Conservation (phyloP, 2,113 vertebrate genomes). For the Upupa epops region DNA sequence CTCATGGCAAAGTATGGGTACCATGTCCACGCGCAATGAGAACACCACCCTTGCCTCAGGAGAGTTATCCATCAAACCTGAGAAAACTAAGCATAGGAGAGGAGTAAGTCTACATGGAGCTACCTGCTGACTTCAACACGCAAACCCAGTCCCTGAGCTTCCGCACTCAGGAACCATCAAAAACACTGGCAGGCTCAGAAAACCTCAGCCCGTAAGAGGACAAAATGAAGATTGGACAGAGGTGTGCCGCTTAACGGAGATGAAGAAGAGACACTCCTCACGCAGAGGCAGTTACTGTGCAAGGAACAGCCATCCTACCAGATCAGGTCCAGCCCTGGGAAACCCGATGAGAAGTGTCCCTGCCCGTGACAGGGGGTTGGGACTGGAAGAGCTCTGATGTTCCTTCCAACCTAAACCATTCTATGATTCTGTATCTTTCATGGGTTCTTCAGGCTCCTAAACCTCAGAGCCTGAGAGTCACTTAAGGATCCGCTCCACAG, state of each 20-base stretch:
- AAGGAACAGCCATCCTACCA: not conserved
- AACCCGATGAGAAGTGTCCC: no score
- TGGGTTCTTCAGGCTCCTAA: not conserved
- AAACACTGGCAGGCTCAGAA: not conserved
- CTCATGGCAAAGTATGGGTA: not conserved
- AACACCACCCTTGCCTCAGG: not conserved
- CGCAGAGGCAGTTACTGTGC: not conserved
- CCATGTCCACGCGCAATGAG: not conserved
- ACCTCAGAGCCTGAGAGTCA: not conserved
- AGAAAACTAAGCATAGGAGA: not conserved
- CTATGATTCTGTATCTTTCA: accelerated
- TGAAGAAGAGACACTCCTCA: not conserved
- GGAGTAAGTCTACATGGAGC: not conserved
- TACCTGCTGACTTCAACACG: not conserved
- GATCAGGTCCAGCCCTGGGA: not conserved
- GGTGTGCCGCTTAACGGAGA: not conserved
- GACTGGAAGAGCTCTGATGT: no score
- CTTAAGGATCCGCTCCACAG: not conserved
- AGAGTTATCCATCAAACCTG: not conserved
- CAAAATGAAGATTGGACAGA: not conserved
- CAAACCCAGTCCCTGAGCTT: not conserved
- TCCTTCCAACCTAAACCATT: no score
- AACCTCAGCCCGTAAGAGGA: not conserved
- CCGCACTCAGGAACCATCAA: not conserved
- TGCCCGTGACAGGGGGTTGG: no score